phyloP scores from a whole-genome alignment of 2,797 vertebrate species.

The Clarias fuscus region DNA sequence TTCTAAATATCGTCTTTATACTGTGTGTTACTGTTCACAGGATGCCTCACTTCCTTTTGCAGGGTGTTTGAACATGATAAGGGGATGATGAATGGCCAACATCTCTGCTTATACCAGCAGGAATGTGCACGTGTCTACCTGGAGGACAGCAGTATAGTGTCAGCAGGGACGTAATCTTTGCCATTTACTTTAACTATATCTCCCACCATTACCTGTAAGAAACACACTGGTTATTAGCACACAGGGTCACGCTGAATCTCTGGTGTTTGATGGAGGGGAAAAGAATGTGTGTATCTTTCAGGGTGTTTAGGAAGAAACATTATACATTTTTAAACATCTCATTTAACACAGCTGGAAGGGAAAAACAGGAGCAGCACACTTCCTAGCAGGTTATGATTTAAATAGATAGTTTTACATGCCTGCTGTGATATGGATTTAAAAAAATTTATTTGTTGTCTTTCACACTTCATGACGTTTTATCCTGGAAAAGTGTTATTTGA shows the following conservation, averaged over 20 bases:
- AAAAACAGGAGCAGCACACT: not conserved
- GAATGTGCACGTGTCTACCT: conserved; percentile 86
- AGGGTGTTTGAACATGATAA: conserved; percentile 37
- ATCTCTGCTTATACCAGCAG: conserved; percentile 78
- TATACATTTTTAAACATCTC: not conserved
- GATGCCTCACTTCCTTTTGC: conserved; percentile 86
- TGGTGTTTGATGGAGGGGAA: not conserved
- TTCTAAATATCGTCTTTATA: not conserved
- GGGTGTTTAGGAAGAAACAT: not conserved
- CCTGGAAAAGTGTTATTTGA: not conserved
- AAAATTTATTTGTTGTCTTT: not conserved
- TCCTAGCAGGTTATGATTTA: not conserved
- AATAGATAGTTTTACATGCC: not conserved
- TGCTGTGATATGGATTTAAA: not conserved
- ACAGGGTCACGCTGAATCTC: conserved; percentile 52
- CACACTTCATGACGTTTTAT: not conserved
- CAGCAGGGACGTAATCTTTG: conserved; percentile 95
- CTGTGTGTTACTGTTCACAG: not conserved
- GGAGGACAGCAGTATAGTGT: conserved; percentile 95
- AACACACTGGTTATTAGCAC: conserved; percentile 87
- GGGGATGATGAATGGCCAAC: conserved; percentile 64
- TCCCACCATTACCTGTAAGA: conserved; percentile 96
- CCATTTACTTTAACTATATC: conserved; percentile 97
- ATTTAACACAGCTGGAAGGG: not conserved
- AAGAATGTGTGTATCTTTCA: not conserved